Base-by-base conservation (phyloP, 1,140 invertebrate genomes). In the Coenobita brevimanus region DNA sequence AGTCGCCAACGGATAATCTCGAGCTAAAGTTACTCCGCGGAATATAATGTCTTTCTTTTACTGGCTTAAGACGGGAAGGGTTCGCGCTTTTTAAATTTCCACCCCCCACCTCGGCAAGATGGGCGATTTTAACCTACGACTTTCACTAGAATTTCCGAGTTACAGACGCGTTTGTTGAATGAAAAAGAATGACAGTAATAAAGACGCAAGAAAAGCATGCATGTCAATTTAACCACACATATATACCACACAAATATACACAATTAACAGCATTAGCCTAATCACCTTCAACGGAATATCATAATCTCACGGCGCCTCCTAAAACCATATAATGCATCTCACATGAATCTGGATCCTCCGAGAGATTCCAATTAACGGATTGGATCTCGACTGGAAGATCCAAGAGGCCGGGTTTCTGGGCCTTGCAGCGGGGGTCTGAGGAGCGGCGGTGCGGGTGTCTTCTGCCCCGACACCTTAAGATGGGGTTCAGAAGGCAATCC, bases 301-400 rank as follows among this genome's bases (percentile, higher is more conserved):
- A 27, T 71, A 71, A 8, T 71, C 36, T 71, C 67, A 15, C 33
- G 21, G 67, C 46, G 46, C 17, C 46, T 17, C 17, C 17, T 50
- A 71, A 82, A 43, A 67, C 80, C 80, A 82, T 82, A 82, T 82
- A 82, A 82, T 82, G 41, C 80, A 43, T 54, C 46, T 82, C 80
- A 67, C 80, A 71, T 82, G 80, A 82, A 82, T 82, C 69, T 54
- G 80, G 80, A 82, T 46, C 67, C 80, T 82, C 57, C 62, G n/a
- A 43, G 80, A 82, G 67, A 71, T 82, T 82, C 80, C 80, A 82
- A 82, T 82, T 82, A 82, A 82, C 62, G 80, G 80, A 82, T 82
- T 82, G 80, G 80, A 82, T 82, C 80, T 43, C 38, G 64, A 46
- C 64, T 82, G 80, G 80, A 82, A 82, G 80, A 71, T 82, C 62